A percentile compares a stretch with the other conserved stretches of the same genome.
These are phyloP conservation scores for Diachasma alloeum DNA, from an alignment of 1,140 invertebrate genomes.

Conservation along the genomic window DNA sequence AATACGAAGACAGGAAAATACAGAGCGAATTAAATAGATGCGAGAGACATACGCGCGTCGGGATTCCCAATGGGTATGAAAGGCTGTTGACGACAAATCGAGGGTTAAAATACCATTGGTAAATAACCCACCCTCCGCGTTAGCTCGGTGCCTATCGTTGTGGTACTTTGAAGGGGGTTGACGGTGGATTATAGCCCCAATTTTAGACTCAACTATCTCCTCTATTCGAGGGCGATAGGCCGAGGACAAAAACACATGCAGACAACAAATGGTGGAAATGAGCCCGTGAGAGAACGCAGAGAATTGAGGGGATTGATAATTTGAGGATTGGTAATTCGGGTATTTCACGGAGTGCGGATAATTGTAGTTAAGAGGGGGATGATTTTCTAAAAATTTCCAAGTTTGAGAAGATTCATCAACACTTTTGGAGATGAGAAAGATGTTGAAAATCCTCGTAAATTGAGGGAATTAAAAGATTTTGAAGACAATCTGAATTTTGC, in stretches of 20 bases:
- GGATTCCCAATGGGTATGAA: constrained; percentile 56
- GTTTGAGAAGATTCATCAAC: background rate
- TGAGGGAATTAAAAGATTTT: too few species aligned
- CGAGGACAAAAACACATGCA: background rate
- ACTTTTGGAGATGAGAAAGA: too few species aligned
- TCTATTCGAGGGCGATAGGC: constrained; percentile 7
- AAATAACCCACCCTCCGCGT: constrained; percentile 51
- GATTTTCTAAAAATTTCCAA: background rate
- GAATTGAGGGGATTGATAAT: constrained; percentile 4
- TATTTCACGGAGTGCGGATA: constrained; percentile 41
- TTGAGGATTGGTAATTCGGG: constrained; percentile 22
- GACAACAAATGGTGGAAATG: background rate
- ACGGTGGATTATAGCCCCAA: constrained; percentile 64
- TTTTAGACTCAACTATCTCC: constrained; percentile 26
- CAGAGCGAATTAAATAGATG: background rate
- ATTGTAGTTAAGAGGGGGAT: constrained; percentile 42
- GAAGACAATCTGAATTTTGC: too few species aligned
- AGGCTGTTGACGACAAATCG: constrained; percentile 66
- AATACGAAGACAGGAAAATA: background rate
- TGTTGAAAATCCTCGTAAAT: too few species aligned
- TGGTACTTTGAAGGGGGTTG: constrained; percentile 16
- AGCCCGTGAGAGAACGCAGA: background rate
- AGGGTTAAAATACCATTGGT: constrained; percentile 66
- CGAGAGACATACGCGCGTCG: constrained; percentile 32
- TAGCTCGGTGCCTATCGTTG: constrained; percentile 50